Evolutionary conservation across 2,113 vertebrate genomes (phyloP).

Genomic region (Solea solea): DNA sequence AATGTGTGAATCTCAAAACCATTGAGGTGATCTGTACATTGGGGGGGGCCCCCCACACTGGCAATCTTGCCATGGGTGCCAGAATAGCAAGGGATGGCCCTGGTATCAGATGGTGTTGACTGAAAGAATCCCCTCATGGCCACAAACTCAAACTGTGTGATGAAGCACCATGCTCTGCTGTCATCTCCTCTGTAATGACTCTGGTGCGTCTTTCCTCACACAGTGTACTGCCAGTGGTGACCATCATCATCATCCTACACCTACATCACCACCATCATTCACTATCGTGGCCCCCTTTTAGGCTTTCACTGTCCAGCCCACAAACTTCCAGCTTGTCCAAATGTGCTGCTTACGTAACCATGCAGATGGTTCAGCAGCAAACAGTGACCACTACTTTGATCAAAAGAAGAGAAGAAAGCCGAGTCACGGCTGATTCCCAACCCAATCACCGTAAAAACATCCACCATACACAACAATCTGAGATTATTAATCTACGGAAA

Average conservation of each 20-base stretch:
- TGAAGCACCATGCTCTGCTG: not conserved
- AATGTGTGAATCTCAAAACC: no score
- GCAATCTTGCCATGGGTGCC: no score
- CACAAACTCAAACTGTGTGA: no score
- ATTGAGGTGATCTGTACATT: no score
- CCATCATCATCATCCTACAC: slow-evolving; percentile 33
- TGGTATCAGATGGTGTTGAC: no score
- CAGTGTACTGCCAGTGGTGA: slow-evolving; percentile 8
- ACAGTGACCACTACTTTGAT: slow-evolving; percentile 21
- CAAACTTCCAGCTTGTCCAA: slow-evolving; percentile 68
- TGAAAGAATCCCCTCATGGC: no score
- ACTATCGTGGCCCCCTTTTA: slow-evolving; percentile 6
- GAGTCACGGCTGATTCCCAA: slow-evolving; percentile 4
- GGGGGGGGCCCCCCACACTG: no score
- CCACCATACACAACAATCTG: not conserved
- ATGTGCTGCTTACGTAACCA: slow-evolving; percentile 72
- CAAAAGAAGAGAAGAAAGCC: slow-evolving; percentile 15
- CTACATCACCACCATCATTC: slow-evolving; percentile 22
- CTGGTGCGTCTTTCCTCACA: slow-evolving; percentile 19
- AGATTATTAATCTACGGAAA: not conserved
- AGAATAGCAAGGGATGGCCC: no score
- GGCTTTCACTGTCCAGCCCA: slow-evolving; percentile 43
- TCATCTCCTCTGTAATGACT: slow-evolving; percentile 19
- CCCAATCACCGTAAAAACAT: not conserved
- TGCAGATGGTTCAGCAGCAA: slow-evolving; percentile 65